phyloP scores from a whole-genome alignment of 1,140 invertebrate genomes.

The Sipha flava region DNA sequence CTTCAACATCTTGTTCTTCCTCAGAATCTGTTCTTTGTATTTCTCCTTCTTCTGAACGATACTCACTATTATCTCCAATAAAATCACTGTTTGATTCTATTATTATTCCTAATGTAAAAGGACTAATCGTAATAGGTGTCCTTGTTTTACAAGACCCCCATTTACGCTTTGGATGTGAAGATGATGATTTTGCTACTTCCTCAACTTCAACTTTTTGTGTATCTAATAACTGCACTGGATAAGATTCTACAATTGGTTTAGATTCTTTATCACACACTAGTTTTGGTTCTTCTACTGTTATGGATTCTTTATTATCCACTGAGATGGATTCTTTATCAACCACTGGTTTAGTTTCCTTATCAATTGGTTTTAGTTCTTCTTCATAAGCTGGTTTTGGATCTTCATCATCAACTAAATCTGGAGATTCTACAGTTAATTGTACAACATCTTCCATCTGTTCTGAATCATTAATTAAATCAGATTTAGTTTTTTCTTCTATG shows the following conservation, averaged over 20 bases:
- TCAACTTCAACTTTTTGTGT: not conserved
- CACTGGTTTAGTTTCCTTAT: not conserved
- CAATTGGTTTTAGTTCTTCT: not conserved
- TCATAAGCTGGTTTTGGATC: constrained; percentile 10
- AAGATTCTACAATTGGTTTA: not conserved
- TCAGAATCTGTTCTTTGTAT: constrained; percentile 18
- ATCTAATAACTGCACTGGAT: not conserved
- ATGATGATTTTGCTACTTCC: not conserved
- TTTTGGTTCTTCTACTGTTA: not conserved
- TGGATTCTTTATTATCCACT: not conserved
- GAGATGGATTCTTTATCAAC: not conserved
- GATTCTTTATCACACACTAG: too few species aligned
- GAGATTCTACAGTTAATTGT: constrained; percentile 16
- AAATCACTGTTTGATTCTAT: constrained; percentile 16
- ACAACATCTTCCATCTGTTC: constrained; percentile 27
- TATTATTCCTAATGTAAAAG: constrained; percentile 14
- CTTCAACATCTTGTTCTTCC: not conserved
- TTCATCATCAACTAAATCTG: constrained; percentile 5
- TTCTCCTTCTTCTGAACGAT: constrained; percentile 26
- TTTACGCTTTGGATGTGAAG: constrained; percentile 4
- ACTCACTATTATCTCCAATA: constrained; percentile 15
- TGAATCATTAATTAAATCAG: not conserved
- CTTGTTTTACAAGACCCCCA: constrained; percentile 31
- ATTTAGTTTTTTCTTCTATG: constrained; percentile 35
- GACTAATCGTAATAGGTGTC: constrained; percentile 18